Conservation (phyloP, 2,113 vertebrate species). For the Hystrix cristata region DNA sequence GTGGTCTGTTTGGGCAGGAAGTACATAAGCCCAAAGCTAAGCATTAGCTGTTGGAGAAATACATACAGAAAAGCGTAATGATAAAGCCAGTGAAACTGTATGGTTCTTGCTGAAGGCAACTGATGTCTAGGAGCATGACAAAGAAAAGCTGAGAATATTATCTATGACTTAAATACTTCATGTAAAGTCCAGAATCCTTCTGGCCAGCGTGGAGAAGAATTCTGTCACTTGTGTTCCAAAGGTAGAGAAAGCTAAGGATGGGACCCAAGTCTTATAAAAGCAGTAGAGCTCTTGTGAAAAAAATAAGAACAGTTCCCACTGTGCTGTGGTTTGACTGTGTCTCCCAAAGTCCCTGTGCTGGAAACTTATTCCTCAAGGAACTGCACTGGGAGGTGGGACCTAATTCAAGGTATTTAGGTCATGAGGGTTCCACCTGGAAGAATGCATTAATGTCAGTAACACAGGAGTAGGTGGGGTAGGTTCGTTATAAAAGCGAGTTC, state of each 20-base stretch:
- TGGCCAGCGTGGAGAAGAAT: neutral
- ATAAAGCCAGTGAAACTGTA: rapidly evolving
- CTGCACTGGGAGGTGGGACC: neutral
- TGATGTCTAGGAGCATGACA: neutral
- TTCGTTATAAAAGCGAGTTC: neutral
- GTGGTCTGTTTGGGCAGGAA: neutral
- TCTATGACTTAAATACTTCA: neutral
- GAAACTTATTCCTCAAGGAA: neutral
- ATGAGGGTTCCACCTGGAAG: neutral
- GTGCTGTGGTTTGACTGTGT: neutral
- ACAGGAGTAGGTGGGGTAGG: neutral
- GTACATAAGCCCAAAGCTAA: neutral
- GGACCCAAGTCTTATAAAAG: too few species aligned
- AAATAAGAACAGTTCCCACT: neutral
- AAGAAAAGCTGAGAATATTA: neutral
- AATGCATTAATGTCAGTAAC: rapidly evolving
- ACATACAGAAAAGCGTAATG: neutral
- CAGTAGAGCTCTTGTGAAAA: neutral
- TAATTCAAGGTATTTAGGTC: neutral
- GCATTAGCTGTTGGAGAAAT: neutral
- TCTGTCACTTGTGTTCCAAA: neutral
- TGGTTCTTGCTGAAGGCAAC: neutral
- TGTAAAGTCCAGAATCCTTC: neutral
- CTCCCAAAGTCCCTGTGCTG: neutral
- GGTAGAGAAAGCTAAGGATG: neutral